Base-by-base conservation (phyloP, 2,888 invertebrate species). In the Brachylomia viminalis region DNA sequence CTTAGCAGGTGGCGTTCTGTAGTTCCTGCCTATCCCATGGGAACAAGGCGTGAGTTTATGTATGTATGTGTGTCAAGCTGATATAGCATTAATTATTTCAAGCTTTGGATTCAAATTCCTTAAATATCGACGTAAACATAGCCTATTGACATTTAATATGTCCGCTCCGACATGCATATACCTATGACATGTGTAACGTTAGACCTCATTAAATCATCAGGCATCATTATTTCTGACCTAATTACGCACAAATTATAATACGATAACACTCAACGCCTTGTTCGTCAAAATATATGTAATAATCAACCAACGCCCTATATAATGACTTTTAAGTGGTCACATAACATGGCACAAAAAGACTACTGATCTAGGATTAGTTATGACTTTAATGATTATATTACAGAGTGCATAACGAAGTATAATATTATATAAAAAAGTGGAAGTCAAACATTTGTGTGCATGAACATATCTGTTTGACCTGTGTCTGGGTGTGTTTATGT, bases 201-300 rank as follows among this genome's bases (percentile, higher is more conserved):
- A 17, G 11, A 23, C 8, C 2, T 75, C 13, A 59, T 45, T 45
- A n/a, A n/a, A 52, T 59, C 42, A 70, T 38, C 23, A 33, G n/a
- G 6, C 20, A 54, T 62, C 8, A 49, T 72, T 61, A 79, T 30
- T 11, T 49, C 45, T 80, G 20, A 56, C 54, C 61, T 62, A 79
- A 72, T 72, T 54, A 47, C 30, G n/a, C 52, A 54, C 20, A n/a
- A 72, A 47, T 47, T 72, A n/a, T 54, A 54, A 54, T n/a, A 33
- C 13, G 33, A 23, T 23, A 33, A 30, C 17, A 77, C 30, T 30
- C 38, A 45, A 54, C 11, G 45, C n/a, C 52, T 45, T 45, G 33
- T 52, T 58, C 23, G 17, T 30, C 11, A 42, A 27, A 45, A 15
- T 78, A 17, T 20, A 15, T 20, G 1, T 56, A 11, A 61, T 45